Conservation (phyloP, 2,113 vertebrate genomes). For the Hyla sarda region DNA sequence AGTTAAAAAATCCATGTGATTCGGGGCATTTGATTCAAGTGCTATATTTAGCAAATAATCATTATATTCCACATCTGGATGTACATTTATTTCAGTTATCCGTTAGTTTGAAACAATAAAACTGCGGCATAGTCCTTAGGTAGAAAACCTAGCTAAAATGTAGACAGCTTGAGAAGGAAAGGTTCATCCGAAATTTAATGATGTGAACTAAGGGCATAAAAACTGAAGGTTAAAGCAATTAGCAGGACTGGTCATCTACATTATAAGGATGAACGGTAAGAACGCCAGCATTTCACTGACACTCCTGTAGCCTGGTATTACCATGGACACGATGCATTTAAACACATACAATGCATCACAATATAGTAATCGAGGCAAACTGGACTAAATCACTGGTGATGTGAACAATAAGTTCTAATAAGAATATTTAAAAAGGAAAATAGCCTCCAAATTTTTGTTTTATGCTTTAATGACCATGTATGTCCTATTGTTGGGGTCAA, state of each 20-base stretch:
- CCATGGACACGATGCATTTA: not conserved
- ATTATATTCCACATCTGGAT: not conserved
- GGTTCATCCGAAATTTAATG: constrained; percentile 58
- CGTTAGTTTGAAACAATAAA: not conserved
- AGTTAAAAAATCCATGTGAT: not conserved
- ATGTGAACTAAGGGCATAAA: constrained; percentile 57
- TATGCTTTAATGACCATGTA: not conserved
- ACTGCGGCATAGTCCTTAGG: not conserved
- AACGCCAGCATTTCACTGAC: constrained; percentile 38
- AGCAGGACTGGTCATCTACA: constrained; percentile 51
- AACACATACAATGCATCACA: not conserved
- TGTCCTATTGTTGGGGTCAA: not conserved
- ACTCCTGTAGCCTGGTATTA: constrained; percentile 27
- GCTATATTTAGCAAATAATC: not conserved
- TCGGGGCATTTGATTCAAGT: not conserved
- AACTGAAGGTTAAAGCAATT: constrained; percentile 60
- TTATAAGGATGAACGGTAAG: constrained; percentile 37
- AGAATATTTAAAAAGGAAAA: not conserved
- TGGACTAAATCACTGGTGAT: not conserved
- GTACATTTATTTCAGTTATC: not conserved
- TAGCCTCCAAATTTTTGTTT: not conserved
- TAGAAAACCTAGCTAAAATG: constrained; percentile 44
- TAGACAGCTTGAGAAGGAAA: constrained; percentile 54
- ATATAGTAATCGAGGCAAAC: not conserved
- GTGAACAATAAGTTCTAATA: not conserved